Percentiles rank a stretch among this genome's conserved stretches.
Evolutionary conservation across 2,113 vertebrate genomes (phyloP).

Genomic region (Pangasianodon gigas): DNA sequence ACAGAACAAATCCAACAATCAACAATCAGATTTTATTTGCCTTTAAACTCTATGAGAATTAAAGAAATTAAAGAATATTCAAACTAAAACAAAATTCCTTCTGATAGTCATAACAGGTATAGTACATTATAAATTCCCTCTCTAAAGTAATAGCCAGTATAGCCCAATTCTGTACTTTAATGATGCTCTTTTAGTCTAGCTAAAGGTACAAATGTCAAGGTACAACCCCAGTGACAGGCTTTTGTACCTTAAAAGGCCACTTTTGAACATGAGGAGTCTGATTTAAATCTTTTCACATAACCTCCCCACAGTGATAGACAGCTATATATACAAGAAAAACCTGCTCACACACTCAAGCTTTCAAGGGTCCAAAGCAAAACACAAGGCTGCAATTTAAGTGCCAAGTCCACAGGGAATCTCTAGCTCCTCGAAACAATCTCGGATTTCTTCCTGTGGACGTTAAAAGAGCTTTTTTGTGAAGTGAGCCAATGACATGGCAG

Average conservation of each 20-base stretch:
- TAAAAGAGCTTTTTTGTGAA: slow-evolving; percentile 14
- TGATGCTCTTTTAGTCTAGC: not conserved
- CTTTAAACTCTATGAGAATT: not conserved
- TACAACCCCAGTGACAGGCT: not conserved
- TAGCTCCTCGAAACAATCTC: slow-evolving; percentile 40
- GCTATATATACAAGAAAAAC: not conserved
- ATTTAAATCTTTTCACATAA: not conserved
- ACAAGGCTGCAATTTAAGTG: slow-evolving; percentile 56
- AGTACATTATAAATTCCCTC: not conserved
- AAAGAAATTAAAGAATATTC: not conserved
- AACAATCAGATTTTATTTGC: not conserved
- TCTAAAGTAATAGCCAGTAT: not conserved
- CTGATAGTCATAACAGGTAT: not conserved
- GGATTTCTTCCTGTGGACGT: slow-evolving; percentile 54
- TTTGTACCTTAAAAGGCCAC: not conserved
- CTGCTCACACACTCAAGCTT: not conserved
- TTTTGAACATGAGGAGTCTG: not conserved
- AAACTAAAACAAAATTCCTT: not conserved
- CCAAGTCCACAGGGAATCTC: slow-evolving; percentile 56
- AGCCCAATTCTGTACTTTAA: not conserved
- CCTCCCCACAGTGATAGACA: not conserved
- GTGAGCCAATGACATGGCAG: not conserved
- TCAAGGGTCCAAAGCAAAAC: slow-evolving; percentile 18
- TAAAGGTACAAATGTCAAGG: not conserved
- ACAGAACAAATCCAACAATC: not conserved